Conservation (phyloP, 2,113 vertebrate species). For the Gasterosteus aculeatus region DNA sequence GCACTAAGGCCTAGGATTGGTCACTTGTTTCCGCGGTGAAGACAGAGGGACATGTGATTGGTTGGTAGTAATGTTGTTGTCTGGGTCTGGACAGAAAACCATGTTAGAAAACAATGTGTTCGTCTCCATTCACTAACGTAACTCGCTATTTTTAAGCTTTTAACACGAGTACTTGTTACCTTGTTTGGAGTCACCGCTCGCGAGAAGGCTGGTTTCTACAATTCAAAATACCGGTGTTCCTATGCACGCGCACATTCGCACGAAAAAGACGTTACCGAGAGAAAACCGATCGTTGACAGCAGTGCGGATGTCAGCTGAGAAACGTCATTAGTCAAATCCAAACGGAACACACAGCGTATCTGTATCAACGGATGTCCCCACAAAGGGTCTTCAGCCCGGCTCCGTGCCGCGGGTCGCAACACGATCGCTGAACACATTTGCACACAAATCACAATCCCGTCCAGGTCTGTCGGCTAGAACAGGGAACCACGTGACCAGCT, state of each 20-base stretch:
- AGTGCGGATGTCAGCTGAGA: conserved; percentile 8
- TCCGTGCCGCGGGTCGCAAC: neutral
- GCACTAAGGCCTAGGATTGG: conserved; percentile 45
- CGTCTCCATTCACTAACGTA: neutral
- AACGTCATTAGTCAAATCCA: conserved; percentile 2
- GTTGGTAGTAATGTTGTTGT: conserved; percentile 78
- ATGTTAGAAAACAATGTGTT: conserved; percentile 57
- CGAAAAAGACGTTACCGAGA: conserved; percentile 51
- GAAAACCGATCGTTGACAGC: conserved; percentile 12
- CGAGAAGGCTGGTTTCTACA: no score
- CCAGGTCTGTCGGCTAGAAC: neutral
- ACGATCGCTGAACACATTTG: neutral
- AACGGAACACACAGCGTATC: neutral
- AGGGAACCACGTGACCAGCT: no score
- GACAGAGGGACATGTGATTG: conserved; percentile 51
- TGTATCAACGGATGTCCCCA: neutral
- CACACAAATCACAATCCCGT: neutral
- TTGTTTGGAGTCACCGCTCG: neutral
- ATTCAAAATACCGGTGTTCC: neutral
- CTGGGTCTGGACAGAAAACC: conserved; percentile 77
- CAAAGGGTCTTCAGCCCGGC: neutral
- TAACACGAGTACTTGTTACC: neutral
- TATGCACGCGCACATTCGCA: conserved; percentile 21
- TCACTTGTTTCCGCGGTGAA: conserved; percentile 55
- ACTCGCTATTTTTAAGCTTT: neutral